Base-by-base conservation (phyloP, 2,797 vertebrate genomes). In the Chloroceryle inda region DNA sequence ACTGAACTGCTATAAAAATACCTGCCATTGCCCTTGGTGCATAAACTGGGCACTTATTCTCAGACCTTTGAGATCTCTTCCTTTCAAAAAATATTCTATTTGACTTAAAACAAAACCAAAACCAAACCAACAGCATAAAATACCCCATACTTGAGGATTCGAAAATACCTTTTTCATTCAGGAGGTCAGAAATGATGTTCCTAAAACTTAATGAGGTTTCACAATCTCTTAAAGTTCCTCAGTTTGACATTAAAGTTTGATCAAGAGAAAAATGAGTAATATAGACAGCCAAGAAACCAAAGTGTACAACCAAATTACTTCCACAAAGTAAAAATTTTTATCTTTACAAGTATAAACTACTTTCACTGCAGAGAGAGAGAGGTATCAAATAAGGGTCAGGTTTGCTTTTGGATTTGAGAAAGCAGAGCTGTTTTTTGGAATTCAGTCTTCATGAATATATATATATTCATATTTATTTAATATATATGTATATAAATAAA, bases 391-490 rank as follows among this genome's bases (percentile, higher is more conserved):
- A 13, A 69, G 29, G 13, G 17, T 47, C 45, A 91, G 44, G 31
- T 66, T 83, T 80, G 33, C 35, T 69, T 88, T 78, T 24, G 42
- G 21, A 75, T 84, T 69, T 89, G 49, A 68, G 79, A 94, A 82
- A 89, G 38, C 69, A 84, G 67, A 63, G 13, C 49, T 47, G 17
- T 5, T 72, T 73, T 79, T 68, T 37, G 17, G 58, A 73, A 80
- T 81, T 92, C 52, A 63, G 15, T 49, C 47, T 12, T 67, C 63
- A 31, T 49, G 33, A 74, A 73, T 66, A 68, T 66, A 72, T 31
- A 50, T 47, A 66, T 79, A 82, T 93, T 69, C n/a, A 67, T 79
- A 87, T 94, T 64, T 68, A 77, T 90, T 83, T 89, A 92, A 93
- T 88, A 93, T 89, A 80, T 74, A 94, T 45, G 61, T 59, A 91